These are phyloP conservation scores for Fistularia commersonii DNA, from an alignment of 2,797 vertebrate genomes.

Conservation along the genomic window DNA sequence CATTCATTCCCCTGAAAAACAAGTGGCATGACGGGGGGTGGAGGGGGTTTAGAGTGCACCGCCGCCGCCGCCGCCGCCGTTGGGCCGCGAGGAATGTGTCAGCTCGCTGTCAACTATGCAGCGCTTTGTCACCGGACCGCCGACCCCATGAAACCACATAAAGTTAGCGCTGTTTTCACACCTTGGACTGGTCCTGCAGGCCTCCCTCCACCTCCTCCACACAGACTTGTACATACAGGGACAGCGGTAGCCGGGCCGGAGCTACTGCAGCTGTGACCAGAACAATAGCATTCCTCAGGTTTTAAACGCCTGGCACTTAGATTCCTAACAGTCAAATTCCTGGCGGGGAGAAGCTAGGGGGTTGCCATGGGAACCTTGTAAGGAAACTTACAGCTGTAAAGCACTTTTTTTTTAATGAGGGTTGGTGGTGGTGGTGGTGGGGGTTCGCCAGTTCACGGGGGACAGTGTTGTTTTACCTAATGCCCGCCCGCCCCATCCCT, in stretches of 20 bases:
- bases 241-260: conserved; percentile 49
- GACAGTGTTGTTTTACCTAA: conserved; percentile 29
- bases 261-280: conserved; percentile 68
- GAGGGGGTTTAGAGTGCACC: conserved; percentile 16
- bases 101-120: conserved; percentile 68
- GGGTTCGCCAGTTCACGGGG: conserved; percentile 7
- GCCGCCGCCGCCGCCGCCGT: too few relatives aligned
- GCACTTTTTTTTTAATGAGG: conserved; percentile 47
- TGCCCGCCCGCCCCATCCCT: conserved; percentile 5
- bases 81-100: conserved; percentile 66
- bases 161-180: conserved; percentile 68
- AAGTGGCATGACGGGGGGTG: background rate
- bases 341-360: conserved; percentile 50
- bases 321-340: conserved; percentile 72
- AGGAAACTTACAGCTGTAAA: conserved; percentile 60
- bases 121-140: conserved; percentile 61
- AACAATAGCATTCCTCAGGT: conserved; percentile 73
- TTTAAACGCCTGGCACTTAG: conserved; percentile 72
- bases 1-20: too few relatives aligned
- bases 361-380: conserved; percentile 59
- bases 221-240: conserved; percentile 8
- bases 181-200: conserved; percentile 50
- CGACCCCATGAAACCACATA: conserved; percentile 52
- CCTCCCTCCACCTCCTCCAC: conserved; percentile 17
- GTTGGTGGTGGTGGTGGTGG: conserved; percentile 12